Percentiles rank a stretch among this genome's conserved stretches.
phyloP scores from a whole-genome alignment of 2,797 vertebrate species.

The Erithacus rubecula region DNA sequence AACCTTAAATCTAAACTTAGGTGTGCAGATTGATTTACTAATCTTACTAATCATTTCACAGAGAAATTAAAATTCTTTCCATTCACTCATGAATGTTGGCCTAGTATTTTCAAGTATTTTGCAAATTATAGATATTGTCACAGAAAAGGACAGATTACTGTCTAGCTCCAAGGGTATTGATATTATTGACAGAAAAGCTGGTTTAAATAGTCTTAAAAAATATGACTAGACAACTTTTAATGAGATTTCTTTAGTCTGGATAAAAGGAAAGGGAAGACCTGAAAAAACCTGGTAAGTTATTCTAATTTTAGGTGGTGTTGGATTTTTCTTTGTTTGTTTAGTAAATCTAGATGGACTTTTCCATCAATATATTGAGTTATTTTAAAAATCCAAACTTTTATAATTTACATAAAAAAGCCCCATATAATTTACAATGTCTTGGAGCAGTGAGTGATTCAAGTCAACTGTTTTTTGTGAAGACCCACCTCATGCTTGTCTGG shows the following conservation, averaged over 20 bases:
- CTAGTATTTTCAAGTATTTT: background rate
- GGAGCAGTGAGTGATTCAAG: background rate
- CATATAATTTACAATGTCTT: background rate
- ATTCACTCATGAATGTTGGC: background rate
- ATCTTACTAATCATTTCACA: background rate
- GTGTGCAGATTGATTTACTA: background rate
- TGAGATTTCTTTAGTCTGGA: background rate
- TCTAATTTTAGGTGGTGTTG: background rate
- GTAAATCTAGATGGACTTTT: background rate
- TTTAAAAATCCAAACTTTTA: background rate
- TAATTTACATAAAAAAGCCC: accelerated
- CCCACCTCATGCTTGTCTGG: background rate
- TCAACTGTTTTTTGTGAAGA: background rate
- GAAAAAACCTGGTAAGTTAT: background rate
- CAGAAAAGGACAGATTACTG: background rate
- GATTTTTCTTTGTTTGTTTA: background rate
- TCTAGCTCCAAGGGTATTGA: background rate
- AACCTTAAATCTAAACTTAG: background rate
- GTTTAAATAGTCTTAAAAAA: background rate
- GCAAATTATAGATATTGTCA: background rate
- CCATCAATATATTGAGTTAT: background rate
- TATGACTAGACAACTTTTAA: background rate
- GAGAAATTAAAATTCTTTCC: background rate
- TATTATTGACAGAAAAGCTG: background rate
- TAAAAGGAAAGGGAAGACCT: background rate